phyloP scores from a whole-genome alignment of 2,113 vertebrate species.

The Electrona antarctica region DNA sequence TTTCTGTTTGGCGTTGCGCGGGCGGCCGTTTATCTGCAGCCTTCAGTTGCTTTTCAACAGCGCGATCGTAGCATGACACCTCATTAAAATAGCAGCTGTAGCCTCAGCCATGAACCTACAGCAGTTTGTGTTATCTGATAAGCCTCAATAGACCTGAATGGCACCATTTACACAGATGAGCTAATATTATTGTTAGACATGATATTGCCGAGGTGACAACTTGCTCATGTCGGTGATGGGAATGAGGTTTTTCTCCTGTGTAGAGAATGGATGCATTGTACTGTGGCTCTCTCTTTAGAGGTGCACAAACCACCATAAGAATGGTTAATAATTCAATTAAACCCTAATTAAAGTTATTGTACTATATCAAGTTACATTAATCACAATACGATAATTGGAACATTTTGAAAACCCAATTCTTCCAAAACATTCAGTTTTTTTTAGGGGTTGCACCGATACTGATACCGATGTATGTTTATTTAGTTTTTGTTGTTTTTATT shows the following conservation, averaged over 20 bases:
- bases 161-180: constrained; percentile 79
- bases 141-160: constrained; percentile 86
- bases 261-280: background rate
- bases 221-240: constrained; percentile 67
- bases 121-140: constrained; percentile 93
- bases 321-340: background rate
- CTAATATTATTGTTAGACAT: constrained; percentile 91
- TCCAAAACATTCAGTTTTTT: too few species aligned
- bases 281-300: background rate
- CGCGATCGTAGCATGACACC: constrained; percentile 82
- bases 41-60: constrained; percentile 76
- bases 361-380: background rate
- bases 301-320: constrained; percentile 3
- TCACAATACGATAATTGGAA: too few species aligned
- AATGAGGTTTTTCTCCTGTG: background rate
- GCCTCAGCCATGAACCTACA: constrained; percentile 82
- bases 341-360: background rate
- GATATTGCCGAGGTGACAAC: constrained; percentile 79
- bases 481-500: too few species aligned
- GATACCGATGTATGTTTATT: too few species aligned
- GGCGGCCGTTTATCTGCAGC: constrained; percentile 40
- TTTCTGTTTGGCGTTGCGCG: constrained; percentile 29
- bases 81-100: constrained; percentile 94
- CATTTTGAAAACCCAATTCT: too few species aligned
- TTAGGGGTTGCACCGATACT: too few species aligned